phyloP scores from a whole-genome alignment of 2,888 invertebrate species.

The Syrphus vitripennis region DNA sequence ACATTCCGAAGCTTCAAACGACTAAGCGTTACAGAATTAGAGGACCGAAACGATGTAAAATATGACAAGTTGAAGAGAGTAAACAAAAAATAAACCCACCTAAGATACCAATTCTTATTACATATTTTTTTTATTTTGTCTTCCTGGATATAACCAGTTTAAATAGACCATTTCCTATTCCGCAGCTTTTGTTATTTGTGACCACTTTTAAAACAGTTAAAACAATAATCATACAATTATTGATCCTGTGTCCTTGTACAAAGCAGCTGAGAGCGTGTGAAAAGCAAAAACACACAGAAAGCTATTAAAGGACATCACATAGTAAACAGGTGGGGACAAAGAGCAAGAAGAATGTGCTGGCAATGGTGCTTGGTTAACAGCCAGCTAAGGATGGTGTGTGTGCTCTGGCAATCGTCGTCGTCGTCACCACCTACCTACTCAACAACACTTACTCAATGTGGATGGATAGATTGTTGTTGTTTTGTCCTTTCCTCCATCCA shows the following conservation, averaged over 20 bases:
- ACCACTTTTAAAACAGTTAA: neutral
- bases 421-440: conserved; percentile 36
- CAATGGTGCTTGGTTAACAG: conserved; percentile 31
- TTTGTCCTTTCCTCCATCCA: neutral
- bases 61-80: too few species aligned
- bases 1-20: too few species aligned
- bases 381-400: conserved; percentile 31
- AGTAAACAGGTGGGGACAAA: conserved; percentile 28
- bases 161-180: neutral
- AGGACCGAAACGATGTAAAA: too few species aligned
- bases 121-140: neutral
- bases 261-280: conserved; percentile 36
- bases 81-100: neutral
- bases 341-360: neutral
- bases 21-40: too few species aligned
- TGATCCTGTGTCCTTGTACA: conserved; percentile 63
- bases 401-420: conserved; percentile 40
- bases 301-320: conserved; percentile 56
- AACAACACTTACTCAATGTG: conserved; percentile 47
- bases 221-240: conserved; percentile 44
- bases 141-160: neutral
- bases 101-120: neutral
- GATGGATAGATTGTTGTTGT: conserved; percentile 9
- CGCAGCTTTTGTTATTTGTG: neutral
- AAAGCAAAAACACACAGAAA: conserved; percentile 59